Conservation (phyloP, 2,797 vertebrate species). For the Limosa lapponica region DNA sequence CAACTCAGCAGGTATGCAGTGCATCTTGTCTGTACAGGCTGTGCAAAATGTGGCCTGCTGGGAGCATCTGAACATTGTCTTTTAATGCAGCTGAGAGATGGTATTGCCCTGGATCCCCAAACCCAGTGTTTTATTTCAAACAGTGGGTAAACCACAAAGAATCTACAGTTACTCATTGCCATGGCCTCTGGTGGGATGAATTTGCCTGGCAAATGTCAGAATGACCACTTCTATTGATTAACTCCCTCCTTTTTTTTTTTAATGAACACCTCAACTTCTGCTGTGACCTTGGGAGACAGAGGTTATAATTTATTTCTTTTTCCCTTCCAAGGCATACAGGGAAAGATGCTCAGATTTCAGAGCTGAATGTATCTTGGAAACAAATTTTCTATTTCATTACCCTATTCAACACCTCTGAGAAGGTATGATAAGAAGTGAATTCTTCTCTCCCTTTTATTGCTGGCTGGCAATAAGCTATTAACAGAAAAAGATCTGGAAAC, state of each 20-base stretch:
- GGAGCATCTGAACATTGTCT: neutral
- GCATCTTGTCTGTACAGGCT: neutral
- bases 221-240: neutral
- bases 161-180: neutral
- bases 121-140: neutral
- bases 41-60: neutral
- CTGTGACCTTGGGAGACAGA: neutral
- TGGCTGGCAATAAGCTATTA: neutral
- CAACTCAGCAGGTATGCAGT: neutral
- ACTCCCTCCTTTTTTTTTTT: fast-evolving
- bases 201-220: neutral
- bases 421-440: conserved; percentile 14
- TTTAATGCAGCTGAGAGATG: neutral
- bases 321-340: neutral
- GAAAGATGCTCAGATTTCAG: conserved; percentile 4
- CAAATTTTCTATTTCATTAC: conserved; percentile 36
- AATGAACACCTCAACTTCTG: neutral
- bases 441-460: neutral
- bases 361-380: conserved; percentile 20
- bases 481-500: neutral
- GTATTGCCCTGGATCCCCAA: neutral
- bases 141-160: neutral
- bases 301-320: neutral
- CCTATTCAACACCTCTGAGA: conserved; percentile 6
- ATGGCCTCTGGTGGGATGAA: neutral